These are phyloP conservation scores for Icerya purchasi DNA, from an alignment of 2,888 invertebrate genomes.

Conservation along the genomic window DNA sequence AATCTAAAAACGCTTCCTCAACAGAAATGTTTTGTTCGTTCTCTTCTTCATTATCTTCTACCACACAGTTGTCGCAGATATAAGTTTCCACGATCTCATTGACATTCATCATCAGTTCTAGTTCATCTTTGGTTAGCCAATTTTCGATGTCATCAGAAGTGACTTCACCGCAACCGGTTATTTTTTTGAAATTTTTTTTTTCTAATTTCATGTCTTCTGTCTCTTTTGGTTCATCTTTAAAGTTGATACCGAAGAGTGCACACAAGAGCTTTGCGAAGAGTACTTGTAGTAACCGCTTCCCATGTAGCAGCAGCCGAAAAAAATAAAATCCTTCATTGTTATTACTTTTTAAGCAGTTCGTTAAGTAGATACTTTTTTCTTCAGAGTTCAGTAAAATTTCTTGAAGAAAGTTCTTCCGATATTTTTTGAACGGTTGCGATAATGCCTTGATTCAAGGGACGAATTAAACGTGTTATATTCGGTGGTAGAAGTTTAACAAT, in stretches of 20 bases:
- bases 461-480: slow-evolving; percentile 18
- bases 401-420: too few species aligned
- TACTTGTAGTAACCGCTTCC: not conserved
- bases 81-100: not conserved
- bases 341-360: not conserved
- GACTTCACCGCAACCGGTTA: too few species aligned
- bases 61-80: not conserved
- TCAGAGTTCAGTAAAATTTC: too few species aligned
- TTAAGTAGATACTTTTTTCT: not conserved
- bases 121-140: not conserved
- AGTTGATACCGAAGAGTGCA: not conserved
- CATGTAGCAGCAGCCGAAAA: not conserved
- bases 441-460: slow-evolving; percentile 21
- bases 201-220: not conserved
- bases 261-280: not conserved
- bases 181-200: not conserved
- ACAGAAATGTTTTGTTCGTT: not conserved
- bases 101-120: slow-evolving; percentile 2
- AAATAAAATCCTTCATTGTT: not conserved
- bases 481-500: slow-evolving; percentile 18
- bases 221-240: not conserved
- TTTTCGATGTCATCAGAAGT: slow-evolving; percentile 2
- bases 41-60: too few species aligned
- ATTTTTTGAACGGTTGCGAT: slow-evolving; percentile 17
- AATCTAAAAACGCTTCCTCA: slow-evolving; percentile 2